Conservation (phyloP, 2,888 invertebrate genomes). For the Xylota segnis region DNA sequence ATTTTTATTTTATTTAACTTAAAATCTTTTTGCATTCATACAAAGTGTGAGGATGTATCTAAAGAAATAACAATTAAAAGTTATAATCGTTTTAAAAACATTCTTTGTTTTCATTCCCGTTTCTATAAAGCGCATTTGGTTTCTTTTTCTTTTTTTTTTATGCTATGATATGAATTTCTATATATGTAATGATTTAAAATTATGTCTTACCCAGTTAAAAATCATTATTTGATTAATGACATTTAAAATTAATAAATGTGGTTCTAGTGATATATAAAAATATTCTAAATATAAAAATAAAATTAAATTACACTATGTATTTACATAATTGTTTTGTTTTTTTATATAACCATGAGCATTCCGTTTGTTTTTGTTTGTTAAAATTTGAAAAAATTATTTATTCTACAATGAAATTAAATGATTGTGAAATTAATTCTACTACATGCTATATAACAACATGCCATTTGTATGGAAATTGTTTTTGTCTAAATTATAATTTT, state of each 20-base stretch:
- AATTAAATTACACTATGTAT: slow-evolving; percentile 68
- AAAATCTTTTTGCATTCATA: background rate
- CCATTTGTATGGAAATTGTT: slow-evolving; percentile 58
- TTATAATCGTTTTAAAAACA: slow-evolving; percentile 12
- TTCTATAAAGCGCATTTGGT: slow-evolving; percentile 25
- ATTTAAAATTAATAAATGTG: slow-evolving; percentile 54
- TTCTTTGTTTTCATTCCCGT: slow-evolving; percentile 13
- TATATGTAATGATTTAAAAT: slow-evolving; percentile 66
- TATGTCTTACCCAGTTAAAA: slow-evolving; percentile 38
- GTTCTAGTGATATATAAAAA: slow-evolving; percentile 64
- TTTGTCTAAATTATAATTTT: slow-evolving; percentile 14
- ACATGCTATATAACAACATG: slow-evolving; percentile 77
- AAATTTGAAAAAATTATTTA: slow-evolving; percentile 19
- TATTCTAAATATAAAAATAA: slow-evolving; percentile 68
- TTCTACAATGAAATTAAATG: slow-evolving; percentile 48
- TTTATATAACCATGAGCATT: slow-evolving; percentile 51
- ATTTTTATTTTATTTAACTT: background rate
- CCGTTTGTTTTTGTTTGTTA: slow-evolving; percentile 29
- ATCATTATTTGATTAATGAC: slow-evolving; percentile 35
- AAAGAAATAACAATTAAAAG: background rate
- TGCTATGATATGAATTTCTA: slow-evolving; percentile 71
- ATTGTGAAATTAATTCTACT: slow-evolving; percentile 56
- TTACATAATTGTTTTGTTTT: slow-evolving; percentile 59
- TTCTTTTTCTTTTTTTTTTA: slow-evolving; percentile 22
- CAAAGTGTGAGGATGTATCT: background rate